Evolutionary conservation across 1,140 invertebrate species (phyloP).

Genomic region (Aphelinus certus): DNA sequence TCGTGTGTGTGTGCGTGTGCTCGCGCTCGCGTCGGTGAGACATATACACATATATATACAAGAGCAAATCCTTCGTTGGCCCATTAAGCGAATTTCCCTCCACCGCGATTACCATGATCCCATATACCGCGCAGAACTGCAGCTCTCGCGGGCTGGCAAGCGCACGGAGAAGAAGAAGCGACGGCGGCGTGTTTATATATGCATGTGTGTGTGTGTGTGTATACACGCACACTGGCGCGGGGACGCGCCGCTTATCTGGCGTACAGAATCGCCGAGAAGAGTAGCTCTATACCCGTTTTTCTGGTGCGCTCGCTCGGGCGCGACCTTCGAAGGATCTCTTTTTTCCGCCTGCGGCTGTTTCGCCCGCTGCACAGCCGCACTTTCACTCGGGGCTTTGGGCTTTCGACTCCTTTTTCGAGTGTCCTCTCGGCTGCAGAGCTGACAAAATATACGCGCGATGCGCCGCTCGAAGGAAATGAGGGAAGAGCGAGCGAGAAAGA

Average conservation of each 20-base stretch:
- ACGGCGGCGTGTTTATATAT: background rate
- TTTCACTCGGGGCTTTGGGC: background rate
- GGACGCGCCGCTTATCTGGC: conserved; percentile 9
- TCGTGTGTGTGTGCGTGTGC: background rate
- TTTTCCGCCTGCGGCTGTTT: background rate
- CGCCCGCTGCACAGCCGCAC: background rate
- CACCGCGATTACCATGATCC: too few relatives aligned
- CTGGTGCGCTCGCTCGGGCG: background rate
- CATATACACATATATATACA: background rate
- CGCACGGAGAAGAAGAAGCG: background rate
- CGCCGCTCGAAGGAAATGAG: too few relatives aligned
- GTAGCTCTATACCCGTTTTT: conserved; percentile 19
- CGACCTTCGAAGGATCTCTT: conserved; percentile 36
- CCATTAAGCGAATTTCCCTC: too few relatives aligned
- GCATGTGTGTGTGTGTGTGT: background rate
- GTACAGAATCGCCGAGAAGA: conserved; percentile 25
- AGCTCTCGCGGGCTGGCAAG: too few relatives aligned
- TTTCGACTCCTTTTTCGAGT: background rate
- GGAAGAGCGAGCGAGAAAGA: background rate
- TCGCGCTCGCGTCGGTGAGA: too few relatives aligned
- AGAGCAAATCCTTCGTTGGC: too few relatives aligned
- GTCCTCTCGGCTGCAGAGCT: background rate
- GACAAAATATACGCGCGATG: background rate
- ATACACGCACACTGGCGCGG: background rate
- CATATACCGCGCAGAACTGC: too few relatives aligned